Base-by-base conservation (phyloP, 2,113 vertebrate genomes). In the Oncorhynchus kisutch region DNA sequence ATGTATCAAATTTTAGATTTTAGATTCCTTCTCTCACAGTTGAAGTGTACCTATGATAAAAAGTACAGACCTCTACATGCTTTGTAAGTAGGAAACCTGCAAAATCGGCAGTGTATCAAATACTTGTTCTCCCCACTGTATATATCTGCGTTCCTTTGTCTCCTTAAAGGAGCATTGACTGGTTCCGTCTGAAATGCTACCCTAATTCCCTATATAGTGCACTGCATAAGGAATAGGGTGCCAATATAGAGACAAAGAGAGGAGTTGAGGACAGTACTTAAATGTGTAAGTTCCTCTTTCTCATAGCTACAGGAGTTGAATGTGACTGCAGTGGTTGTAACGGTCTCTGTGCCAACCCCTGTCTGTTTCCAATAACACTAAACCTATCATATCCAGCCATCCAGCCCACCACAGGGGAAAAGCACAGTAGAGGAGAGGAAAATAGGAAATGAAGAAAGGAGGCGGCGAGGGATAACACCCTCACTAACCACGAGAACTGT, bases 131-230 rank as follows among this genome's bases (percentile, higher is more conserved):
- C 27, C 27, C 27, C 27, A 27, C 27, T 27, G 27, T 27, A 69
- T 90, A 91, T 91, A 89, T 89, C 88, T 86, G 84, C 81, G 73
- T 86, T 86, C 82, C 82, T 91, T 86, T 83, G 84, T 91, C 87
- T 90, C 85, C 77, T 79, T 76, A 60, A 72, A 81, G 86, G 78
- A 45, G 39, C 9, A 11, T 45, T 45, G 9, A 11, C 39, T 45
- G 39, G 9, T 45, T 45, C 9, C 16, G 51, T 14, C 12, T 18
- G 16, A 54, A 54, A 54, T 1, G 1, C 3, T 16, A 16, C 51
- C 51, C 16, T 54, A 16, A 16, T 51, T 14, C 49, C 3, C 14
- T 4, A 51, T 45, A 45, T 11, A 9, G 8, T 45, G 39, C 39
- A 45, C 9, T 11, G 39, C 39, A 45, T 45, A 45, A 11, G 39